Conservation (phyloP, 2,888 invertebrate species). For the Anodontia alba region DNA sequence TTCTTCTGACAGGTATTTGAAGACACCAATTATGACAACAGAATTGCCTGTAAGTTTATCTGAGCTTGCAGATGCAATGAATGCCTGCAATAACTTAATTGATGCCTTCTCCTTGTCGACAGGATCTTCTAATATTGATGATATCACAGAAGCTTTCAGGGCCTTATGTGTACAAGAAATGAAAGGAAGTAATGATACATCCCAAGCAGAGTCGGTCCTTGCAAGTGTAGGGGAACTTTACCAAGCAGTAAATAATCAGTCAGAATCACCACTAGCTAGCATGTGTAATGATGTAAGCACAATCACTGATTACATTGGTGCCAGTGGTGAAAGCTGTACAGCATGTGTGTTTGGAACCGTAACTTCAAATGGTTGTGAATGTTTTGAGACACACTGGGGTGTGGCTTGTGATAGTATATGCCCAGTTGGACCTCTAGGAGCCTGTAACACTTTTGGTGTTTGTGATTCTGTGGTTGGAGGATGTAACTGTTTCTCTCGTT, state of each 20-base stretch:
- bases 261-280: slow-evolving; percentile 38
- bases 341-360: slow-evolving; percentile 65
- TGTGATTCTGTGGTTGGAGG: slow-evolving; percentile 55
- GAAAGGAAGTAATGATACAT: slow-evolving; percentile 35
- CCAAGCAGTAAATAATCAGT: slow-evolving; percentile 35
- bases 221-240: slow-evolving; percentile 47
- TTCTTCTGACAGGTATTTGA: slow-evolving; percentile 31
- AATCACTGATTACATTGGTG: slow-evolving; percentile 44
- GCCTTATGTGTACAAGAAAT: slow-evolving; percentile 59
- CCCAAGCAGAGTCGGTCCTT: slow-evolving; percentile 51
- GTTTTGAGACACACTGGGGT: slow-evolving; percentile 68
- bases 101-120: slow-evolving; percentile 35
- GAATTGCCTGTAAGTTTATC: slow-evolving; percentile 35
- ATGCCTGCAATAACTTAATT: slow-evolving; percentile 54
- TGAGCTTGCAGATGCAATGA: slow-evolving; percentile 24
- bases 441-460: slow-evolving; percentile 63
- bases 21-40: slow-evolving; percentile 38
- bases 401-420: slow-evolving; percentile 62
- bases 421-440: slow-evolving; percentile 55
- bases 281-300: slow-evolving; percentile 39
- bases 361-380: slow-evolving; percentile 52
- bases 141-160: slow-evolving; percentile 33
- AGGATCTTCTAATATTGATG: slow-evolving; percentile 35
- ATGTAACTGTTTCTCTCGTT: slow-evolving; percentile 65
- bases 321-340: slow-evolving; percentile 52